phyloP scores from a whole-genome alignment of 2,797 vertebrate genomes.

The Chaetodon trifasciatus region DNA sequence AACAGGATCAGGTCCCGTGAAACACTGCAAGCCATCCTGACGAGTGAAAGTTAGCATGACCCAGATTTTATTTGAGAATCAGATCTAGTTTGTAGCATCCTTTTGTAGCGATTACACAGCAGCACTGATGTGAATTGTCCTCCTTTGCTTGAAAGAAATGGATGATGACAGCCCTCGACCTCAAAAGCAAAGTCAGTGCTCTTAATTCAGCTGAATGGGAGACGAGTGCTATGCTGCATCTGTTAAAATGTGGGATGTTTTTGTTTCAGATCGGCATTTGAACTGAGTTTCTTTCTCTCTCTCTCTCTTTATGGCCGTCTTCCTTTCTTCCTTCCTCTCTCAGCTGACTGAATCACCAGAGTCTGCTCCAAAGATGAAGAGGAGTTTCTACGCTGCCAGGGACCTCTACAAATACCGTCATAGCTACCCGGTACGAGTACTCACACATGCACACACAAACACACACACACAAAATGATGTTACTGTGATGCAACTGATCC shows the following conservation, averaged over 20 bases:
- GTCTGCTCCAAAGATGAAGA: conserved; percentile 92
- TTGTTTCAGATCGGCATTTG: neutral
- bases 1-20: neutral
- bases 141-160: conserved; percentile 50
- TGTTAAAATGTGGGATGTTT: conserved; percentile 19
- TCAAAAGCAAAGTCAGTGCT: conserved; percentile 54
- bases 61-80: conserved; percentile 50
- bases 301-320: neutral
- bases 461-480: neutral
- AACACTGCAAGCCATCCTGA: neutral
- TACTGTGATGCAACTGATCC: neutral
- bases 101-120: conserved; percentile 14
- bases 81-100: conserved; percentile 37
- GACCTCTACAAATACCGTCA: conserved; percentile 99
- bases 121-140: conserved; percentile 46
- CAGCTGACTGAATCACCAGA: conserved; percentile 89
- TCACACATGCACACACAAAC: neutral
- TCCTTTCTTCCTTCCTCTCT: neutral
- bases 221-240: conserved; percentile 16
- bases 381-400: conserved; percentile 97
- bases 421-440: conserved; percentile 91
- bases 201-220: conserved; percentile 36
- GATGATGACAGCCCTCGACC: conserved; percentile 43
- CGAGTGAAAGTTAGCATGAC: conserved; percentile 26
- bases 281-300: neutral